phyloP scores from a whole-genome alignment of 1,140 invertebrate species.

The Drosophila lowei region DNA sequence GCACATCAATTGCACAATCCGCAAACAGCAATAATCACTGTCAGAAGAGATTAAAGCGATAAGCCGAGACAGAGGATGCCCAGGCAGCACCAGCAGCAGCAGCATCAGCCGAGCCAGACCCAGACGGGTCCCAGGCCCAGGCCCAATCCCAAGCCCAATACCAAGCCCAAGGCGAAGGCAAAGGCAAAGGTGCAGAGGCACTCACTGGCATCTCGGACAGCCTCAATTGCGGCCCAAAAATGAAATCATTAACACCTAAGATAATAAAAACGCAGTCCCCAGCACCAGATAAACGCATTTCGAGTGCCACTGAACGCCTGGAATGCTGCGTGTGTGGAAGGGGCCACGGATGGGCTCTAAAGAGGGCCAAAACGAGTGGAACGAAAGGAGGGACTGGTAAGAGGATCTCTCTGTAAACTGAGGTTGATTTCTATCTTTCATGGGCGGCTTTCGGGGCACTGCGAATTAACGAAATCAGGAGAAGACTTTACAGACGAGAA shows the following conservation, averaged over 20 bases:
- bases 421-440: slow-evolving; percentile 72
- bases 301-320: slow-evolving; percentile 60
- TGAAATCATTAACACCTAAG: slow-evolving; percentile 83
- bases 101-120: background rate
- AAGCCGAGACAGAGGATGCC: slow-evolving; percentile 65
- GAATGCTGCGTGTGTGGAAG: slow-evolving; percentile 46
- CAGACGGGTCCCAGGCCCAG: slow-evolving; percentile 22
- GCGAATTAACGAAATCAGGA: slow-evolving; percentile 59
- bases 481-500: slow-evolving; percentile 29
- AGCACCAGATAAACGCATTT: slow-evolving; percentile 40
- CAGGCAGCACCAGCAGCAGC: slow-evolving; percentile 29
- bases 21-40: slow-evolving; percentile 82
- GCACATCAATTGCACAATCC: slow-evolving; percentile 81
- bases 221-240: slow-evolving; percentile 82
- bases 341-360: background rate
- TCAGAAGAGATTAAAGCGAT: slow-evolving; percentile 81
- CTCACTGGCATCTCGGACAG: slow-evolving; percentile 37
- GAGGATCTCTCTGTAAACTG: slow-evolving; percentile 47
- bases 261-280: slow-evolving; percentile 63
- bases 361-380: background rate
- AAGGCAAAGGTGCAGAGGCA: slow-evolving; percentile 12
- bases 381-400: slow-evolving; percentile 32
- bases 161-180: background rate
- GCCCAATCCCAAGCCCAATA: background rate
- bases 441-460: slow-evolving; percentile 51